phyloP scores from a whole-genome alignment of 2,113 vertebrate species.

The Alethe castanea region DNA sequence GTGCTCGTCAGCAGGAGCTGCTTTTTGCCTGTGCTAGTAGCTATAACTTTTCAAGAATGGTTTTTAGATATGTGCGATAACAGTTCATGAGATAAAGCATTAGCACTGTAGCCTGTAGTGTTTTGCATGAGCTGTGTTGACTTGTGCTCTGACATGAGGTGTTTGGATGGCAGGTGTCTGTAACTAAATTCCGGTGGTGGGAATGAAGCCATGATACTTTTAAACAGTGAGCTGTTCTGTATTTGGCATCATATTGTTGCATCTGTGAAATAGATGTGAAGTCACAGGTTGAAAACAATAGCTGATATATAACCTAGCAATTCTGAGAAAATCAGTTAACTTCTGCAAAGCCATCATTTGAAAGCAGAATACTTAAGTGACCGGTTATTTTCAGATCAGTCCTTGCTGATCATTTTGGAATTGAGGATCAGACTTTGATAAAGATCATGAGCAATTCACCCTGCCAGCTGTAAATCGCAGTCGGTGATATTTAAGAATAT shows the following conservation, averaged over 20 bases:
- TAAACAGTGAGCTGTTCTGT: background rate
- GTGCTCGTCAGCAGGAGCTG: background rate
- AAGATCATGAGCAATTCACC: background rate
- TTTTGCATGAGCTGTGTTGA: background rate
- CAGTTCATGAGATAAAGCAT: background rate
- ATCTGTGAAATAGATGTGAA: background rate
- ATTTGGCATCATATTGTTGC: fast-evolving
- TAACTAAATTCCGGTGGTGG: fast-evolving
- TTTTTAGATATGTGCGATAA: background rate
- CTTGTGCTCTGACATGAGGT: background rate
- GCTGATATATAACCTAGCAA: background rate
- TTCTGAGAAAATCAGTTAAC: background rate
- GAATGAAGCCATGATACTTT: background rate
- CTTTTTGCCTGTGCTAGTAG: background rate
- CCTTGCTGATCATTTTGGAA: background rate
- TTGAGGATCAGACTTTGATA: background rate
- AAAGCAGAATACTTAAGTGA: background rate
- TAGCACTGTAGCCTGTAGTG: background rate
- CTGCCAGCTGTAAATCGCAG: background rate
- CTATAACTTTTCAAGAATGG: background rate
- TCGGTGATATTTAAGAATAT: background rate
- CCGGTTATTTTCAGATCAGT: fast-evolving
- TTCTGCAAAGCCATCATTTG: background rate
- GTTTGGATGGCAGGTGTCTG: background rate
- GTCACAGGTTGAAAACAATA: background rate